A percentile compares a stretch with the other conserved stretches of the same genome.
Conservation (phyloP, 2,797 vertebrate species). For the Oophaga sylvatica region DNA sequence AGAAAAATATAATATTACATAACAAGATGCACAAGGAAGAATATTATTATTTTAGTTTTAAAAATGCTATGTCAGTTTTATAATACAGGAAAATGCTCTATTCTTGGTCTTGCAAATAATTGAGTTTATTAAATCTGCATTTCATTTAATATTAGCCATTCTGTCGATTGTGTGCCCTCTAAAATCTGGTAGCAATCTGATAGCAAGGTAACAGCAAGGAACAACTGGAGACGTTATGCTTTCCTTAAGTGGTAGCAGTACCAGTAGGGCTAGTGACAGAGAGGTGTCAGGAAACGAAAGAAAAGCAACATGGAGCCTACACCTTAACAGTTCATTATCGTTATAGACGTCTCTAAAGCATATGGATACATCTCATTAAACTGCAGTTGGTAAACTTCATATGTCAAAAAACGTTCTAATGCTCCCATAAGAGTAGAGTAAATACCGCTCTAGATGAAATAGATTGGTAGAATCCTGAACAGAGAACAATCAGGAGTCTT, state of each 20-base stretch:
- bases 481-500: not conserved
- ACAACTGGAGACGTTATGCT: not conserved
- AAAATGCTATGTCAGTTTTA: too few relatives aligned
- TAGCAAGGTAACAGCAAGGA: not conserved
- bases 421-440: constrained; percentile 14
- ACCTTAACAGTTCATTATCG: constrained; percentile 35
- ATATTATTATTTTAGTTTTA: too few relatives aligned
- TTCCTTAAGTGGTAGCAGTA: not conserved
- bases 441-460: constrained; percentile 21
- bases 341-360: constrained; percentile 22
- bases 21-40: too few relatives aligned
- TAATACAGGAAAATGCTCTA: too few relatives aligned
- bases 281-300: constrained; percentile 14
- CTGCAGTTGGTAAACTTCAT: constrained; percentile 32
- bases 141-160: not conserved
- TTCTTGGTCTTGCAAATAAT: too few relatives aligned
- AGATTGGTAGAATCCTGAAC: constrained; percentile 7
- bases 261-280: not conserved
- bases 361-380: constrained; percentile 50
- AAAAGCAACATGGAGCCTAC: constrained; percentile 2
- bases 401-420: constrained; percentile 8
- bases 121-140: not conserved
- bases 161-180: not conserved
- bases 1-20: too few relatives aligned
- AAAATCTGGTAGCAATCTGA: not conserved